Evolutionary conservation across 1,140 invertebrate species (phyloP).

Genomic region (Dendrolimus kikuchii): DNA sequence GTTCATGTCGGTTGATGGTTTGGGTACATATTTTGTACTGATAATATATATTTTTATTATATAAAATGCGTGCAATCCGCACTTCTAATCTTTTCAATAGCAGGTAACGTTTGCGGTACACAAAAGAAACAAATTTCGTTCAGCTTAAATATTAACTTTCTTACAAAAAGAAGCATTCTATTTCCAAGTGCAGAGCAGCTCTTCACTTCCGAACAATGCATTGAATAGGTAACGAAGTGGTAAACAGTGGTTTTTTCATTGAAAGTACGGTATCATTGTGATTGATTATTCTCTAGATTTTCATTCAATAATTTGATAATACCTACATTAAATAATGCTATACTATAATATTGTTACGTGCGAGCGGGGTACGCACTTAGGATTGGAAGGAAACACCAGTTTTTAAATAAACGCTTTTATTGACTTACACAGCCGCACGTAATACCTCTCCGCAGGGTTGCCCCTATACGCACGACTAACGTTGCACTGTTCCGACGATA

Average conservation of each 20-base stretch:
- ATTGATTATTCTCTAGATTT: slow-evolving; percentile 1
- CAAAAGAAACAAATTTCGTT: slow-evolving; percentile 59
- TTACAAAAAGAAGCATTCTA: slow-evolving; percentile 66
- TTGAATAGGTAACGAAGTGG: slow-evolving; percentile 67
- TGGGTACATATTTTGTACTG: too few species aligned
- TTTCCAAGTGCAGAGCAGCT: slow-evolving; percentile 61
- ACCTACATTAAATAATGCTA: neutral
- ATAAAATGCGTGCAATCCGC: slow-evolving; percentile 48
- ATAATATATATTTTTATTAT: too few species aligned
- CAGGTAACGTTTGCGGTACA: slow-evolving; percentile 54
- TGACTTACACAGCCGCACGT: too few species aligned
- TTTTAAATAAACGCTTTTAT: too few species aligned
- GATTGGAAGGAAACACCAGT: too few species aligned
- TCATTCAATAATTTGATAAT: neutral
- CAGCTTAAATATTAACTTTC: slow-evolving; percentile 70
- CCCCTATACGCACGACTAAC: too few species aligned
- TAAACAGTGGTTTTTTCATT: slow-evolving; percentile 61
- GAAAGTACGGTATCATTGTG: neutral
- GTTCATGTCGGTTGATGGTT: too few species aligned
- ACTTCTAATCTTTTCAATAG: slow-evolving; percentile 47
- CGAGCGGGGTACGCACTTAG: too few species aligned
- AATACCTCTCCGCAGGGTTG: too few species aligned
- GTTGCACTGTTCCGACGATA: too few species aligned
- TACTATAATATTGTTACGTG: too few species aligned
- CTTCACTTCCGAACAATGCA: slow-evolving; percentile 67